Evolutionary conservation across 2,113 vertebrate genomes (phyloP), one percentile per base, ranked within the genome.

Genomic region (Cygnus atratus): DNA sequence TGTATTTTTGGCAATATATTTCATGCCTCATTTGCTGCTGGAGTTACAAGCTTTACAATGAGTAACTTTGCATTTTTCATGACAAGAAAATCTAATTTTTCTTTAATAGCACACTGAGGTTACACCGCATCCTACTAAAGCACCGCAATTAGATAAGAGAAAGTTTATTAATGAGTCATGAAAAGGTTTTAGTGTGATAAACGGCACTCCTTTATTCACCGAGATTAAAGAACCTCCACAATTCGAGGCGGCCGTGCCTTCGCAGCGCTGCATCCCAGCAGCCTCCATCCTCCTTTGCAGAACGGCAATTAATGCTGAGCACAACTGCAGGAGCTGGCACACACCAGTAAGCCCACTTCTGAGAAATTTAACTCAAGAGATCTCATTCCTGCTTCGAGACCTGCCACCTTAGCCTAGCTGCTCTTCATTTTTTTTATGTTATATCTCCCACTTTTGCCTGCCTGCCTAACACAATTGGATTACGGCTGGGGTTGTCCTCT

Each of bases 111-210:
- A 39, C 3, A 1, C 80, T 84, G 93, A 96, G 58, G 96, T 88
- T 95, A 93, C 44, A 59, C 83, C 67, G 72, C 54, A 4, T 91
- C 83, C 83, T 71, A 75, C 82, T 67, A 75, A 93, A 96, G 71
- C 73, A 88, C 55, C 41, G 63, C 82, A 96, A 89, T 96, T 93
- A 94, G 93, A 84, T 94, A 94, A 76, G 37, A 94, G 67, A 92
- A 95, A 94, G 95, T 93, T 94, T 93, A 97, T 96, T 96, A 96
- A 94, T 66, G 92, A 97, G 85, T 97, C 94, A 97, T 44, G 89
- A 73, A 67, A 79, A 96, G 84, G 80, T 87, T 94, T 90, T 41
- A 77, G 77, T 22, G 52, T 59, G 84, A 84, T 92, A 77, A 95
- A 88, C 3, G 0, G 61, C 84, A 91, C 70, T 94, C 79, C 77